Evolutionary conservation across 30 jellyfish, hydroid and myxozoan species (phyloP).

Genomic region (Aurelia aurita complex sp. Pacific): DNA sequence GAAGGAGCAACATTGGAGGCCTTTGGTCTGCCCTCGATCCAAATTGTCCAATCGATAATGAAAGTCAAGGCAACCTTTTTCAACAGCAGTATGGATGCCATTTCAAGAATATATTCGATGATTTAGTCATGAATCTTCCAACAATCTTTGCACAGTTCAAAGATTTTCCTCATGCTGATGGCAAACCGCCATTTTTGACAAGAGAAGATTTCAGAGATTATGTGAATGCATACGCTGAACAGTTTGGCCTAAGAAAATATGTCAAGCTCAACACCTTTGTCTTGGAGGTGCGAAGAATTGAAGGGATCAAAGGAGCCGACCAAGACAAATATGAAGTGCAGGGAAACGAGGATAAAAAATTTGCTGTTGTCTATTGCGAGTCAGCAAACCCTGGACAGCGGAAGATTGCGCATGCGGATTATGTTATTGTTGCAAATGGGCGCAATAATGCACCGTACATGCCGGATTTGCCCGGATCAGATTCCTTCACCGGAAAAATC

Average conservation of each 20-base stretch:
- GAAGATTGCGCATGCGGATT: conserved; percentile 16
- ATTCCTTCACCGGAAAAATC: conserved; percentile 14
- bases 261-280: conserved; percentile 31
- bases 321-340: too few relatives aligned
- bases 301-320: background rate
- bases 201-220: conserved; percentile 35
- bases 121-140: conserved; percentile 30
- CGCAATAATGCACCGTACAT: conserved; percentile 36
- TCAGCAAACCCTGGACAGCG: background rate
- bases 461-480: conserved; percentile 24
- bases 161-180: conserved; percentile 31
- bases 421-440: conserved; percentile 45
- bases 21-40: conserved; percentile 32
- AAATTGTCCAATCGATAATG: conserved; percentile 17
- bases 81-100: conserved; percentile 25
- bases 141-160: conserved; percentile 24
- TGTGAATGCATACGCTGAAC: conserved; percentile 5
- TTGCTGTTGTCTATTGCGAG: background rate
- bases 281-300: conserved; percentile 16
- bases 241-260: conserved; percentile 4
- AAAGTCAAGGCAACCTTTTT: conserved; percentile 9
- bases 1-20: conserved; percentile 32
- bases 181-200: conserved; percentile 15
- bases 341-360: background rate
- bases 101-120: conserved; percentile 30